phyloP scores from a whole-genome alignment of 64 coral and sea anemone genomes.

The Porites lutea region DNA sequence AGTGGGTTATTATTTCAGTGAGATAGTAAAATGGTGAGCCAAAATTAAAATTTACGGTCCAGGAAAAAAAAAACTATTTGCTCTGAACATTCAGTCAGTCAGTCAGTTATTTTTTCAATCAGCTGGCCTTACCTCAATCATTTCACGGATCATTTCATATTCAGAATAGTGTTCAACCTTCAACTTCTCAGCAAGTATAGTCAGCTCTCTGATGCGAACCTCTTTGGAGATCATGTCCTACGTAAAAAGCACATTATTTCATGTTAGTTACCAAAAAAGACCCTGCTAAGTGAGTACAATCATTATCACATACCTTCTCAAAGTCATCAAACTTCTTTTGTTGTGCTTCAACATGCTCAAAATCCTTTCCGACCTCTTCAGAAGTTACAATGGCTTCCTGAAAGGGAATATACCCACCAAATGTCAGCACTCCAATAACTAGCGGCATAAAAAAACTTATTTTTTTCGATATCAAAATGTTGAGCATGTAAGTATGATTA shows the following conservation, averaged over 20 bases:
- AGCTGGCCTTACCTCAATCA: conserved; percentile 79
- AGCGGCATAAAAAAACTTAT: too few relatives aligned
- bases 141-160: conserved; percentile 99
- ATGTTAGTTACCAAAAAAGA: neutral
- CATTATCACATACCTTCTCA: conserved; percentile 74
- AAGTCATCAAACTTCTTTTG: conserved; percentile 99
- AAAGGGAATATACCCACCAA: neutral
- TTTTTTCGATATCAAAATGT: too few relatives aligned
- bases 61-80: neutral
- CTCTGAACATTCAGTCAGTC: neutral
- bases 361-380: conserved; percentile 97
- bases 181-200: conserved; percentile 89
- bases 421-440: neutral
- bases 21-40: neutral
- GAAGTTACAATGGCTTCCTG: conserved; percentile 96
- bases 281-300: neutral
- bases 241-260: neutral
- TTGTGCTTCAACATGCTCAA: conserved; percentile 98
- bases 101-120: neutral
- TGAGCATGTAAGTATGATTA: too few relatives aligned
- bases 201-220: conserved; percentile 91
- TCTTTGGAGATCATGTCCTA: conserved; percentile 96
- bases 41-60: neutral
- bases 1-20: neutral
- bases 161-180: conserved; percentile 95